phyloP scores from a whole-genome alignment of 2,797 vertebrate species.

The Neoniphon sammara region DNA sequence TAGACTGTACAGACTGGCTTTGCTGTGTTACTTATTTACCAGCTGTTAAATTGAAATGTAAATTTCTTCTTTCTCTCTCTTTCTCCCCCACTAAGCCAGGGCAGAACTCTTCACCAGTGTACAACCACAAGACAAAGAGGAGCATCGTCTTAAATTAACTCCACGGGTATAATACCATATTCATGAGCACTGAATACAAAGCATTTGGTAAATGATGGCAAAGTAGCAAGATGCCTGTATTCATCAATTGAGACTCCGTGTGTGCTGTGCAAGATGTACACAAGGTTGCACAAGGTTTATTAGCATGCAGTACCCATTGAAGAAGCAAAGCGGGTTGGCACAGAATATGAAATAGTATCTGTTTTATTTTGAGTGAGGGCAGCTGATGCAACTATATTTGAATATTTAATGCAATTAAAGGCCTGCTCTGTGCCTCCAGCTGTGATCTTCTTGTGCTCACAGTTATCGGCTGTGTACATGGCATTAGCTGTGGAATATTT shows the following conservation, averaged over 20 bases:
- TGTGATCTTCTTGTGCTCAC: constrained; percentile 18
- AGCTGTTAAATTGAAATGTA: constrained; percentile 69
- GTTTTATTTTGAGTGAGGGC: constrained; percentile 7
- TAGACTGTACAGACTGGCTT: constrained; percentile 38
- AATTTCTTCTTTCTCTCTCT: constrained; percentile 55
- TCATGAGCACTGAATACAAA: constrained; percentile 22
- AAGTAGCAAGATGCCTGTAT: constrained; percentile 6
- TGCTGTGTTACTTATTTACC: constrained; percentile 55
- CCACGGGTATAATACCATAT: constrained; percentile 35
- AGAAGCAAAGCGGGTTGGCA: constrained; percentile 2
- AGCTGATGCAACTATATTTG: constrained; percentile 40
- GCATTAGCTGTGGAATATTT: constrained; percentile 26
- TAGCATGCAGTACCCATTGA: constrained; percentile 2
- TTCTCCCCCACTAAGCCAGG: constrained; percentile 23
- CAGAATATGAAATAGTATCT: not conserved
- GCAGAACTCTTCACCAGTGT: constrained; percentile 43
- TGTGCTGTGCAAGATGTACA: not conserved
- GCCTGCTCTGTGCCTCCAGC: constrained; percentile 46
- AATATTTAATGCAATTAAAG: constrained; percentile 68
- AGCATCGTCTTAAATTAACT: constrained; percentile 14
- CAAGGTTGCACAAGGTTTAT: constrained; percentile 16
- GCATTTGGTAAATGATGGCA: not conserved
- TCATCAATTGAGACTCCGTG: constrained; percentile 11
- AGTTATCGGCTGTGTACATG: constrained; percentile 43
- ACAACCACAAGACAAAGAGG: constrained; percentile 25